Base-by-base conservation (phyloP, 1,140 invertebrate species). In the Brachionus asplanchnoidis region DNA sequence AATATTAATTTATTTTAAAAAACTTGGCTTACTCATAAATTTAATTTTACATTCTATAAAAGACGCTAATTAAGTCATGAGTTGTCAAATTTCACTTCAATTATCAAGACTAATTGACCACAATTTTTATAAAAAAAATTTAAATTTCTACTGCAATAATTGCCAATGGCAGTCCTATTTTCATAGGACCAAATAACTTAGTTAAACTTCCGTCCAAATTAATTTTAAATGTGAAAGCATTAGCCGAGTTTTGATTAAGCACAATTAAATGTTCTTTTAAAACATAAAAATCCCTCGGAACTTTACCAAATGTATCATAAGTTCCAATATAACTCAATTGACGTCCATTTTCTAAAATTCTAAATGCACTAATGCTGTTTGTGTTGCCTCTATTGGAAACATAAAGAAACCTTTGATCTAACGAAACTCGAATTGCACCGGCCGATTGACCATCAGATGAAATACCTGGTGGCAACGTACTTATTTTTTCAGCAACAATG, bases 331-430 rank as follows among this genome's bases (percentile, higher is more conserved):
- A 73, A n/a, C 36, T 42, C 20, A 73, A 73, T 17, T 73, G 11
- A n/a, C 32, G 11, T 12, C 68, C 68, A 73, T 73, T 73, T 40
- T 36, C 28, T 36, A 73, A 73, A 73, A 73, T 73, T 73, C 17
- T 73, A 73, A 73, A 73, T 42, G 68, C 68, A 73, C 68, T 42
- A 26, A 77, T 77, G 32, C 73, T 77, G 4, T 77, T 77, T 20
- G 73, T 77, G 8, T 77, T 77, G 9, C 40, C 73, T 77, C 73
- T 77, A 23, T 77, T 77, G 1, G 73, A 77, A 23, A n/a, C 73
- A 77, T 77, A 77, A 3, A 77, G 73, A 77, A 32, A 77, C 17
- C 50, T 77, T 77, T 46, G 73, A 46, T 77, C 73, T 26, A 77
- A 50, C 9, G 73, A 77, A 23, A 77, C 12, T 46, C 73, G 73